Base-by-base conservation (phyloP, 2,888 invertebrate species). In the Tachina lurida region DNA sequence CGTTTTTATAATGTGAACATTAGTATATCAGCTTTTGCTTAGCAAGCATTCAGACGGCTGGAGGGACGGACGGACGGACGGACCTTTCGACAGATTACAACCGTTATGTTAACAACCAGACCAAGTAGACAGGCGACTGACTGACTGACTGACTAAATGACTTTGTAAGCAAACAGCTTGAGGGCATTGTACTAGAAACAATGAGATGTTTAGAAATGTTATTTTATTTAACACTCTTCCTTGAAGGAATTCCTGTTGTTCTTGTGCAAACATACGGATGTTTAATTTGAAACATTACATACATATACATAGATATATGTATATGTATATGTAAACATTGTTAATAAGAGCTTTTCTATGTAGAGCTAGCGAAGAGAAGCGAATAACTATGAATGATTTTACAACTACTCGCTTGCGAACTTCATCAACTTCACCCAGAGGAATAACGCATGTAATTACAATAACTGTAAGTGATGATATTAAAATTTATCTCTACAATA, bases 111-210 rank as follows among this genome's bases (percentile, higher is more conserved):
- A 43, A n/a, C 31, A 63, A 10, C 13, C 58, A 74, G 47, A 52
- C 56, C 19, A 10, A 52, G 31, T 31, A 31, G 31, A 31, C 31
- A 31, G 31, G 31, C 31, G 31, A 31, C 31, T 31, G 31, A 41
- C 52, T 54, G 31, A 45, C 43, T 52, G 19, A 49, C 52, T 54
- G 31, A 45, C 43, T 52, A 15, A 49, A 43, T 22, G 17, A 22
- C 39, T 47, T 47, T 58, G 10, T 65, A 41, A 65, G 39, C 22
- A 67, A 74, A 80, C 43, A 73, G 67, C 80, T 74, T 74, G 10
- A 49, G 60, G 74, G 67, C 67, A 60, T 68, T 68, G 74, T 17
- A 67, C 60, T 43, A 67, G 31, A 74, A 60, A 81, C 41, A 74
- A 68, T 60, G 15, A 58, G 17, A 13, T 77, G 67, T 47, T 77